Percentiles rank a stretch among this genome's conserved stretches.
Evolutionary conservation across 2,888 invertebrate species (phyloP).

Genomic region (Scelioninae gen. 2): DNA sequence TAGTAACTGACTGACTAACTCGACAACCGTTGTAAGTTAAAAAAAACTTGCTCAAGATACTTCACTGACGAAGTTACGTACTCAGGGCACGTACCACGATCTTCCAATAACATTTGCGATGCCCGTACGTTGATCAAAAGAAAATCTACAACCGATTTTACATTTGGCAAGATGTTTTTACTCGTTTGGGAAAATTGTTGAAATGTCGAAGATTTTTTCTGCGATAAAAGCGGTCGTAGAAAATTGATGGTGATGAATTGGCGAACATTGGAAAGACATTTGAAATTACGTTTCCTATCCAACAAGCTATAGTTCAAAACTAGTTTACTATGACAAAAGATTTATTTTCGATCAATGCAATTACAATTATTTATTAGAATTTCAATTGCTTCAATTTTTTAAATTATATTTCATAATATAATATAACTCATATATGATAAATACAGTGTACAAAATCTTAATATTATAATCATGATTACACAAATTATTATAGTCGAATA

Average conservation of each 20-base stretch:
- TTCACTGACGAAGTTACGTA: slow-evolving; percentile 43
- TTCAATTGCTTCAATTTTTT: too few species aligned
- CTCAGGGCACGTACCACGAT: slow-evolving; percentile 44
- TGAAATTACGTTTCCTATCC: too few species aligned
- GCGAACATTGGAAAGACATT: background rate
- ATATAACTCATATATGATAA: too few species aligned
- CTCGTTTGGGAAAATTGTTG: slow-evolving; percentile 36
- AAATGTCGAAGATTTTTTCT: slow-evolving; percentile 27
- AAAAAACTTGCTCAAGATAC: slow-evolving; percentile 64
- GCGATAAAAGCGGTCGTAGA: slow-evolving; percentile 9
- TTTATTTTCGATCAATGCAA: too few species aligned
- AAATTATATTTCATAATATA: too few species aligned
- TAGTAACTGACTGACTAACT: slow-evolving; percentile 60
- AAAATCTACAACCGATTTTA: slow-evolving; percentile 46
- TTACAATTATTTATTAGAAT: too few species aligned
- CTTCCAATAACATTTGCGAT: slow-evolving; percentile 45
- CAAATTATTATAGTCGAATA: too few species aligned
- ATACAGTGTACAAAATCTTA: too few species aligned
- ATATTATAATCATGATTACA: too few species aligned
- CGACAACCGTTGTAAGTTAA: slow-evolving; percentile 60
- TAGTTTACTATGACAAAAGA: too few species aligned
- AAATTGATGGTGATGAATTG: slow-evolving; percentile 20
- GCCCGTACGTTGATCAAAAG: slow-evolving; percentile 33
- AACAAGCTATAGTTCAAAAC: too few species aligned
- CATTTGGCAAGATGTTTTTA: slow-evolving; percentile 42